Conservation (phyloP, 1,140 invertebrate genomes). For the Lordiphosa clarofinis region DNA sequence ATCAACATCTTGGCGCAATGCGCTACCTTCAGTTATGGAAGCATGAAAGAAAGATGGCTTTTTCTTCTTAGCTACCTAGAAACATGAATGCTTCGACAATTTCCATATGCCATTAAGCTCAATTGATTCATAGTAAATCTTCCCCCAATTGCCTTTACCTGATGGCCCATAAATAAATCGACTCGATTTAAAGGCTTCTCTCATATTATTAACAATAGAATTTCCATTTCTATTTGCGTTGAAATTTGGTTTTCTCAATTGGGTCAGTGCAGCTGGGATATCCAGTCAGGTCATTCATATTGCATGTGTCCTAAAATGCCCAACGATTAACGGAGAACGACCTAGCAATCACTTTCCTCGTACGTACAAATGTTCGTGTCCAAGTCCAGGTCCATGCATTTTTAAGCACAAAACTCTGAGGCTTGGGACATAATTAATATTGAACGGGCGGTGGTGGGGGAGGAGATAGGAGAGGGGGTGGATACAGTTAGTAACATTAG, state of each 20-base stretch:
- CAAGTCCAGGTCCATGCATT: slow-evolving; percentile 41
- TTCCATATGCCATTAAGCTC: too few relatives aligned
- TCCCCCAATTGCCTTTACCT: too few relatives aligned
- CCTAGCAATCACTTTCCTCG: slow-evolving; percentile 5
- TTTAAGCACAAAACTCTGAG: slow-evolving; percentile 26
- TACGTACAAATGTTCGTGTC: not conserved
- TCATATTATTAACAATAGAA: slow-evolving; percentile 5
- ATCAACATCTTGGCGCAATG: too few relatives aligned
- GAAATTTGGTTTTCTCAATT: slow-evolving; percentile 7
- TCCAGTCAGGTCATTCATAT: slow-evolving; percentile 26
- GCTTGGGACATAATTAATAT: slow-evolving; percentile 30
- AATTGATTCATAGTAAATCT: too few relatives aligned
- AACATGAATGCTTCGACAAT: too few relatives aligned
- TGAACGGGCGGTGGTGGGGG: slow-evolving; percentile 8
- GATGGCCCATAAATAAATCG: too few relatives aligned
- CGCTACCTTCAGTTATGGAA: too few relatives aligned
- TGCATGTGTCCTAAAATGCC: slow-evolving; percentile 39
- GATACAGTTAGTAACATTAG: slow-evolving; percentile 13
- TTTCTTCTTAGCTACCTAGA: too few relatives aligned
- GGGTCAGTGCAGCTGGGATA: slow-evolving; percentile 8
- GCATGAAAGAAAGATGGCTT: too few relatives aligned
- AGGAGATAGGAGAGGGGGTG: too few relatives aligned
- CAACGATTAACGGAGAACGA: slow-evolving; percentile 38
- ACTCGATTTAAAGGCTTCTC: too few relatives aligned
- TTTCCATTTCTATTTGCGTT: slow-evolving; percentile 4